Evolutionary conservation across 2,113 vertebrate species (phyloP).

Genomic region (Gambusia affinis): DNA sequence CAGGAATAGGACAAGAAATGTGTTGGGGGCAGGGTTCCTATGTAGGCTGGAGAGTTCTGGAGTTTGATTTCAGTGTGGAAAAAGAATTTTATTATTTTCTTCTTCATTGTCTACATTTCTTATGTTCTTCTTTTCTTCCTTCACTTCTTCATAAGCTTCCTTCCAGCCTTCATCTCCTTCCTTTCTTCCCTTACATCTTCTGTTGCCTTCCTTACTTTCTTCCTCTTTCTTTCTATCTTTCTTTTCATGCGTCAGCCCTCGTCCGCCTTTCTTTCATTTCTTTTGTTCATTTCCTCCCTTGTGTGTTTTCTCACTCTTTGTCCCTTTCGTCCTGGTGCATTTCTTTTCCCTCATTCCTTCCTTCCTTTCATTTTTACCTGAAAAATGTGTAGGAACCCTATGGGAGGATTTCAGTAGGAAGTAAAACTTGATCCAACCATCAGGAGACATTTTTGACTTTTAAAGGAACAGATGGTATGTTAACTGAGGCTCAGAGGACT

Average conservation of each 20-base stretch:
- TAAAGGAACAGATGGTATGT: not conserved
- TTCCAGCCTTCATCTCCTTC: not conserved
- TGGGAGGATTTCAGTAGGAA: not conserved
- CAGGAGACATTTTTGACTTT: not conserved
- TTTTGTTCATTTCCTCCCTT: not conserved
- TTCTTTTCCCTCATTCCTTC: not conserved
- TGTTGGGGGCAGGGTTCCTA: not conserved
- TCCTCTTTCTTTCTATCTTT: not conserved
- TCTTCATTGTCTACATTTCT: not conserved
- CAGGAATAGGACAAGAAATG: not conserved
- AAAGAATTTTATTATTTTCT: not conserved
- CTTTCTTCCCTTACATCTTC: not conserved
- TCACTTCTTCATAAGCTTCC: not conserved
- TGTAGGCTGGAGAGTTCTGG: no score
- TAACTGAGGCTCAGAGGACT: not conserved
- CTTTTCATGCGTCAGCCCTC: not conserved
- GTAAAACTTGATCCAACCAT: not conserved
- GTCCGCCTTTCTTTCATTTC: not conserved
- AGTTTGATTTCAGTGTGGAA: not conserved
- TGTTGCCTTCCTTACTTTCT: not conserved
- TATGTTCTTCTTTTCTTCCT: not conserved
- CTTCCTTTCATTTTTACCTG: not conserved
- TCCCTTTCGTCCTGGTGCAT: not conserved
- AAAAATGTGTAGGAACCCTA: not conserved
- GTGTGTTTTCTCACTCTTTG: not conserved